Conservation (phyloP, 2,797 vertebrate genomes). For the Lacerta bilineata region DNA sequence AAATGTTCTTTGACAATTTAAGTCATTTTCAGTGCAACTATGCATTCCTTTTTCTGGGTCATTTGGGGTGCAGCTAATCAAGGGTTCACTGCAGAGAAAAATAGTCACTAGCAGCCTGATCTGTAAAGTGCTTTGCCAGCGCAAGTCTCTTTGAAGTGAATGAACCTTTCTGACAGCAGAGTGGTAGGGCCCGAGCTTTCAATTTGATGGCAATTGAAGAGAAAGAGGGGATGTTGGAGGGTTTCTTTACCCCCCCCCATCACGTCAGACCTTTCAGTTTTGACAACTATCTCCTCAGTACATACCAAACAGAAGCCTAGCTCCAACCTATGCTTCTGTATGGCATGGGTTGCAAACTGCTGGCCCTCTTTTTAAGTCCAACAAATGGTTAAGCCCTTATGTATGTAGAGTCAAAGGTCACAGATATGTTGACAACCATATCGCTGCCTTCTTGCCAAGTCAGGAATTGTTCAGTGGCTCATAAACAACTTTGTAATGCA, state of each 20-base stretch:
- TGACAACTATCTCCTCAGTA: background rate
- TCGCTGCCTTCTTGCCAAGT: slow-evolving; percentile 52
- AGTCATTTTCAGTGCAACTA: slow-evolving; percentile 55
- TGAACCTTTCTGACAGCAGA: slow-evolving; percentile 29
- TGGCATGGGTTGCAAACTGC: slow-evolving; percentile 12
- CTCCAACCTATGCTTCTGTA: background rate
- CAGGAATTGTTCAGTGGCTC: slow-evolving; percentile 34
- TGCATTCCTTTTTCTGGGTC: slow-evolving; percentile 50
- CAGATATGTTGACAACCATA: background rate
- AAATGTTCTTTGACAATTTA: slow-evolving; percentile 66
- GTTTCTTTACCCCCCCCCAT: background rate
- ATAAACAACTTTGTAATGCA: slow-evolving; percentile 59
- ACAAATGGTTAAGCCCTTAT: background rate
- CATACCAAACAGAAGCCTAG: background rate
- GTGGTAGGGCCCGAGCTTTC: slow-evolving; percentile 8
- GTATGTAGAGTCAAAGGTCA: slow-evolving; percentile 37
- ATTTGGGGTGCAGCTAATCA: slow-evolving; percentile 52
- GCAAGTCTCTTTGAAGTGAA: slow-evolving; percentile 14
- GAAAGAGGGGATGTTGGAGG: background rate
- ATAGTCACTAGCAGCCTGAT: slow-evolving; percentile 6
- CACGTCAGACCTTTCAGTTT: slow-evolving; percentile 14
- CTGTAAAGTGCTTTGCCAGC: background rate
- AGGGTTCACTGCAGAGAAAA: slow-evolving; percentile 26
- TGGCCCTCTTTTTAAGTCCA: slow-evolving; percentile 2
- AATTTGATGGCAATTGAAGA: slow-evolving; percentile 16